Base-by-base conservation (phyloP, 2,797 vertebrate species). In the Setipinna tenuifilis region DNA sequence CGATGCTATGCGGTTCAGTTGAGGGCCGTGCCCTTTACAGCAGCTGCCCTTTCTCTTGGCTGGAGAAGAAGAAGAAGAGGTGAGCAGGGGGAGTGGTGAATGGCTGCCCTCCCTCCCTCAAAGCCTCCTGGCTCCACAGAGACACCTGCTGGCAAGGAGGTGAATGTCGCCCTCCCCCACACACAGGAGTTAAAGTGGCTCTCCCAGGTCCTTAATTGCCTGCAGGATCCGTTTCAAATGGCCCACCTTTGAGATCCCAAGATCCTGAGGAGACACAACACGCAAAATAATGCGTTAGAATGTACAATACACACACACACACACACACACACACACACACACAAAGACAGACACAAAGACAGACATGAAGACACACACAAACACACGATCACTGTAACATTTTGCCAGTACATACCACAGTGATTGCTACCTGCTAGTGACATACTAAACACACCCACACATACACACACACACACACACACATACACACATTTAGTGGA, bases 241-340 rank as follows among this genome's bases (percentile, higher is more conserved):
- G 58, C 4, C 93, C 93, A 0, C 93, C 90, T 93, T 93, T 96
- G 83, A 93, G 88, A 65, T 96, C 95, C 95, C 94, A 95, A 12
- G 92, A 88, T 92, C 95, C 96, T 95, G 89, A 23, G 11, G 41
- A 83, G 7, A 87, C 10, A 54, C 25, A 75, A 23, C 14, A 82
- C 6, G 35, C 35, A 41, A 41, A 57, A 85, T 44, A 61, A 12
- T 50, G 71, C 19, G 11, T 65, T 31, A 83, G 5, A 23, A 59
- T 59, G 12, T 28, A 28, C 6, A 28, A 0, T n/a, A 25, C 23
- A 23, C 21, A 62, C 21, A 62, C n/a, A 62, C 59, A 62, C 59
- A 62, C 59, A 62, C 0, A 11, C 59, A 62, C 58, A 59, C 58
- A 59, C 58, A 59, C 58, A 59, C 58, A 59, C 17, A 21, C 58